Evolutionary conservation across 2,113 vertebrate species (phyloP).

Genomic region (Sialia sialis): DNA sequence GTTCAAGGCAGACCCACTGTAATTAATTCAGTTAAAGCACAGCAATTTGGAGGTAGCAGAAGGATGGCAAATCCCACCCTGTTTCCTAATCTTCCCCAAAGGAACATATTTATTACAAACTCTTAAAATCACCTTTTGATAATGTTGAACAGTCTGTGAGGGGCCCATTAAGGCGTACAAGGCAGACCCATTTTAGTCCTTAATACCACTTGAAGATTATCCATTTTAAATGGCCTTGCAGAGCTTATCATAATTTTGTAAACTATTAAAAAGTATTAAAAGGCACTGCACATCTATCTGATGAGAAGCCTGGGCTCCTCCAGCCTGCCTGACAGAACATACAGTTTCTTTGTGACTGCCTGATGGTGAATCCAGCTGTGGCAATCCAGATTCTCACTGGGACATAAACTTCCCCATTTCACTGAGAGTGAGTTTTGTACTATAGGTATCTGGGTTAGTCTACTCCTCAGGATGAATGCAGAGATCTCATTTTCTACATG

Average conservation of each 20-base stretch:
- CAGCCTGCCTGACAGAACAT: background rate
- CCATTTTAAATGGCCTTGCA: conserved; percentile 59
- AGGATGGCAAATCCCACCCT: conserved; percentile 53
- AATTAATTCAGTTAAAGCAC: conserved; percentile 48
- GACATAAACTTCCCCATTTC: background rate
- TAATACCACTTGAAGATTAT: conserved; percentile 57
- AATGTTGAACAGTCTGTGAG: conserved; percentile 50
- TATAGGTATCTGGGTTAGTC: background rate
- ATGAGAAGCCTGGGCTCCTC: background rate
- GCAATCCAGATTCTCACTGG: background rate
- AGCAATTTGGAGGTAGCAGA: conserved; percentile 52
- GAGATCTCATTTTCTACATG: background rate
- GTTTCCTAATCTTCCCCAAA: conserved; percentile 51
- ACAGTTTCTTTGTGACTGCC: background rate
- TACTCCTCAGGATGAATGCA: background rate
- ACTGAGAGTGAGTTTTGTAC: background rate
- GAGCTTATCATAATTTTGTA: conserved; percentile 54
- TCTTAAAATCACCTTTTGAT: conserved; percentile 65
- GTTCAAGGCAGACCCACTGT: conserved; percentile 11
- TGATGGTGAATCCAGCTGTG: background rate
- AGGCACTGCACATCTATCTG: background rate
- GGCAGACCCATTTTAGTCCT: conserved; percentile 51
- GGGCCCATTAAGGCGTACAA: conserved; percentile 46
- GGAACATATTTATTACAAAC: conserved; percentile 52
- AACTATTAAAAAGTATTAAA: conserved; percentile 58